phyloP scores from a whole-genome alignment of 2,888 invertebrate species.

The Cerastis leucographa region DNA sequence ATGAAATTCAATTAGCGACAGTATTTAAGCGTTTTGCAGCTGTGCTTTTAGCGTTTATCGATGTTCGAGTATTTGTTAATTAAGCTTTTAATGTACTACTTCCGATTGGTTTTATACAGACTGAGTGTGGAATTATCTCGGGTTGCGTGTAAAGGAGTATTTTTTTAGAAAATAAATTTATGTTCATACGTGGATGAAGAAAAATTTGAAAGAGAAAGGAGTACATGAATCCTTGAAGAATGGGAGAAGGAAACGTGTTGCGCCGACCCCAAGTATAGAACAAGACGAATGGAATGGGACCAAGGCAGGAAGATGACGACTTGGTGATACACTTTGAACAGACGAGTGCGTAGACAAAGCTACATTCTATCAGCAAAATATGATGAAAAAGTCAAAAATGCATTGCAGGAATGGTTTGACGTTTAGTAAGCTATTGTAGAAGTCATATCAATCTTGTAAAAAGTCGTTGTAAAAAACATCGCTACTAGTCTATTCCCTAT shows the following conservation, averaged over 20 bases:
- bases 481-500: too few relatives aligned
- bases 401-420: too few relatives aligned
- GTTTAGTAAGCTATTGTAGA: too few relatives aligned
- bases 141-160: not conserved
- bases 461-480: not conserved
- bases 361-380: not conserved
- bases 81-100: constrained; percentile 29
- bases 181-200: too few relatives aligned
- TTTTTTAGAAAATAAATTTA: too few relatives aligned
- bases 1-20: constrained; percentile 58
- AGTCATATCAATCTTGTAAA: too few relatives aligned
- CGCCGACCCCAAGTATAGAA: too few relatives aligned
- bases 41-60: constrained; percentile 49
- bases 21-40: constrained; percentile 52
- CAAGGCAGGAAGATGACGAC: too few relatives aligned
- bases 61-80: constrained; percentile 54
- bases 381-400: not conserved
- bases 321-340: not conserved
- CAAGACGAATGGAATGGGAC: too few relatives aligned
- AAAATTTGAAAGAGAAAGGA: too few relatives aligned
- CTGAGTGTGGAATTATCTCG: not conserved
- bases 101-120: constrained; percentile 1
- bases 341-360: not conserved
- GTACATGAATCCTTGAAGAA: too few relatives aligned
- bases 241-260: too few relatives aligned